Evolutionary conservation across 2,797 vertebrate species (phyloP).

Genomic region (Falco peregrinus): DNA sequence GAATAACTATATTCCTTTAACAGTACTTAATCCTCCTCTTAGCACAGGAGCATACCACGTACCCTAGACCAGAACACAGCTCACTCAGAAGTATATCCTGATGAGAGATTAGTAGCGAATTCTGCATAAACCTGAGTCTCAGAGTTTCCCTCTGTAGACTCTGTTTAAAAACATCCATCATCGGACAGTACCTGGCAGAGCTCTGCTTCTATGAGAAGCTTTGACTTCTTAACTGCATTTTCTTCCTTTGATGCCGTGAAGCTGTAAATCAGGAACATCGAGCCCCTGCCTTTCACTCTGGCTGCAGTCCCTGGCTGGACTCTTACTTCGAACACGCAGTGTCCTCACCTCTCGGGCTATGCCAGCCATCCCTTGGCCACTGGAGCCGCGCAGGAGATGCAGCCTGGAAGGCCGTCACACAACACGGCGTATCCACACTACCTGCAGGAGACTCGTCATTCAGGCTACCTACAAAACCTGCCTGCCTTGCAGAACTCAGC

Average conservation of each 20-base stretch:
- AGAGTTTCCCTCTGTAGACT: not conserved
- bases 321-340: fast-evolving
- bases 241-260: conserved; percentile 21
- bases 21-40: conserved; percentile 34
- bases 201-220: not conserved
- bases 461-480: conserved; percentile 46
- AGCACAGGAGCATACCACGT: not conserved
- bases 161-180: conserved; percentile 32
- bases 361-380: not conserved
- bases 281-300: conserved; percentile 14
- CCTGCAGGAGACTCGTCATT: not conserved
- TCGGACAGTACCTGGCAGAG: conserved; percentile 8
- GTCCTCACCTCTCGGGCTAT: not conserved
- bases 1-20: conserved; percentile 48
- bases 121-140: not conserved
- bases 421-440: not conserved
- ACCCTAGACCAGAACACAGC: not conserved
- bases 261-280: conserved; percentile 14
- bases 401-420: not conserved
- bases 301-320: not conserved
- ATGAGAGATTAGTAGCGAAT: conserved; percentile 22
- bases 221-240: not conserved
- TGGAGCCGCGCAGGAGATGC: fast-evolving
- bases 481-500: conserved; percentile 44
- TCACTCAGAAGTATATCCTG: conserved; percentile 1